Evolutionary conservation across 2,113 vertebrate genomes (phyloP).

Genomic region (Oncorhynchus clarkii): DNA sequence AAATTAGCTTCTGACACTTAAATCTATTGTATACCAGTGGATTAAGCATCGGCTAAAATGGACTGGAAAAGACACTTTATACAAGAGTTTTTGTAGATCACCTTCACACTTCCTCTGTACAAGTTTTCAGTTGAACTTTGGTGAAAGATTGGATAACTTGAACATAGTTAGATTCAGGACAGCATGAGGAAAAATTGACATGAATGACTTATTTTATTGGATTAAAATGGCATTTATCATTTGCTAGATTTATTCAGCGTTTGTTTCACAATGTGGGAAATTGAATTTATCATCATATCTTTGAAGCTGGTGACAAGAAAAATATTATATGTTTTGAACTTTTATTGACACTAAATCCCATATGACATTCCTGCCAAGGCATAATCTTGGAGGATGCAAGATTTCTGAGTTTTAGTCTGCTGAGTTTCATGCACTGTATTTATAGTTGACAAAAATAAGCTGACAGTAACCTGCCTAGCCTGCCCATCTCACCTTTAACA

Average conservation of each 20-base stretch:
- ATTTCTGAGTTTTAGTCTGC: conserved; percentile 60
- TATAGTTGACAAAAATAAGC: conserved; percentile 62
- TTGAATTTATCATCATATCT: conserved; percentile 44
- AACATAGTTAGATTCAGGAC: neutral
- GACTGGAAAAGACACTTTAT: neutral
- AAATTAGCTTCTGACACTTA: conserved; percentile 33
- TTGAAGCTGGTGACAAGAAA: conserved; percentile 30
- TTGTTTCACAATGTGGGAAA: conserved; percentile 43
- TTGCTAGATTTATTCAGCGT: conserved; percentile 36
- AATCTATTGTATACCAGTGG: conserved; percentile 32
- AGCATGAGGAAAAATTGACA: neutral
- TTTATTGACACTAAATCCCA: conserved; percentile 70
- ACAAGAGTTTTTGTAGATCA: conserved; percentile 23
- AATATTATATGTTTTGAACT: conserved; percentile 13
- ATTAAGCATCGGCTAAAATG: conserved; percentile 34
- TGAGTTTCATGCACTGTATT: conserved; percentile 65
- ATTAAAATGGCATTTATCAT: conserved; percentile 31
- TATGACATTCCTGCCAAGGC: conserved; percentile 39
- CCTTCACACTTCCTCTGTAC: conserved; percentile 22
- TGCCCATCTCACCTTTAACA: conserved; percentile 67
- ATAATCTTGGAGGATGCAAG: conserved; percentile 59
- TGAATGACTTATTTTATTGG: conserved; percentile 26
- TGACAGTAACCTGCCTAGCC: conserved; percentile 56
- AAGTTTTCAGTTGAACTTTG: conserved; percentile 13
- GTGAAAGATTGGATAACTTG: neutral